phyloP scores from a whole-genome alignment of 2,888 invertebrate genomes.

The Pristionchus arcanus region DNA sequence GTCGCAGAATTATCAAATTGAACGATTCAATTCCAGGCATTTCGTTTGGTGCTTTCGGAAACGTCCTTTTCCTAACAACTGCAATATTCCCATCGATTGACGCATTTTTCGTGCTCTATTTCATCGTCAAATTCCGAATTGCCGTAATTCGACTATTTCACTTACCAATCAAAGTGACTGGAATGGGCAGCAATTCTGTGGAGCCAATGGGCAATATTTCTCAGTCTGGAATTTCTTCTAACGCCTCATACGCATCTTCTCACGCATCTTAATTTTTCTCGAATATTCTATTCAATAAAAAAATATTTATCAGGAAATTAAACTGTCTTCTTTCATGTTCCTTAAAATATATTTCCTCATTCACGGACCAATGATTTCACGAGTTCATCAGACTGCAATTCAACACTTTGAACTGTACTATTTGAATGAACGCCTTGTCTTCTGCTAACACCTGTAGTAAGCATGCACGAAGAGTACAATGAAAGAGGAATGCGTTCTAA shows the following conservation, averaged over 20 bases:
- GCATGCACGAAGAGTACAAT: too few relatives aligned
- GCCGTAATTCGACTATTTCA: constrained; percentile 1
- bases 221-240: not conserved
- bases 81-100: constrained; percentile 23
- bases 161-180: not conserved
- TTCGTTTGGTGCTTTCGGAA: constrained; percentile 26
- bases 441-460: too few relatives aligned
- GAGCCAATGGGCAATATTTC: not conserved
- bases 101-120: constrained; percentile 29
- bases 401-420: too few relatives aligned
- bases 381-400: too few relatives aligned
- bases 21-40: not conserved
- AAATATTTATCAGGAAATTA: too few relatives aligned
- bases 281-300: too few relatives aligned
- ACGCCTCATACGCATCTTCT: not conserved
- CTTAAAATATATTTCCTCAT: too few relatives aligned
- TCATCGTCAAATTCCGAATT: not conserved
- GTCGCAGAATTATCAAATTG: fast-evolving
- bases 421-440: too few relatives aligned
- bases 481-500: too few relatives aligned
- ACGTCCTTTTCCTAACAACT: not conserved
- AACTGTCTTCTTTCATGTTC: too few relatives aligned
- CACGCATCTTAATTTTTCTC: too few relatives aligned
- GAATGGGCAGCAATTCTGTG: not conserved
- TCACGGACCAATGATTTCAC: too few relatives aligned